phyloP scores from a whole-genome alignment of 2,797 vertebrate genomes.

The Simalia tracyae region DNA sequence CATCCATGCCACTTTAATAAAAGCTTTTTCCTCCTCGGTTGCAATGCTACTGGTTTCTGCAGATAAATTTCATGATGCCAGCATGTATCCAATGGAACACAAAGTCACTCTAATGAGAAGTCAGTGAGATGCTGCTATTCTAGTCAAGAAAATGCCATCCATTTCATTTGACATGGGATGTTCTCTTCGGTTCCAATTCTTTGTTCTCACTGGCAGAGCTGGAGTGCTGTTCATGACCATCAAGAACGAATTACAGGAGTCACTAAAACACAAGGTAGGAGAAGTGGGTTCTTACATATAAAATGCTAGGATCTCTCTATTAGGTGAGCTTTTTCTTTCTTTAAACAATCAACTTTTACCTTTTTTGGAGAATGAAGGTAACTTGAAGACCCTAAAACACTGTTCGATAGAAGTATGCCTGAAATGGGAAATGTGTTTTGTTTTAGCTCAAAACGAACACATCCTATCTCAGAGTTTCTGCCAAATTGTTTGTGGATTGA shows the following conservation, averaged over 20 bases:
- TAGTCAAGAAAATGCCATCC: neutral
- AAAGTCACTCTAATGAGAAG: constrained; percentile 59
- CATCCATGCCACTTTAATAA: constrained; percentile 54
- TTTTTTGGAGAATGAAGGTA: neutral
- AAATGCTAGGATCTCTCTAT: neutral
- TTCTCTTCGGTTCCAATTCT: constrained; percentile 26
- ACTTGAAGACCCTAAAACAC: neutral
- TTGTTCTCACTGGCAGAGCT: neutral
- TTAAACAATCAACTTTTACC: neutral
- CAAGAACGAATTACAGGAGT: neutral
- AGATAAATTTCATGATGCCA: constrained; percentile 4
- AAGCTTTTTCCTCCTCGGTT: constrained; percentile 37
- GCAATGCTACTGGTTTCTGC: constrained; percentile 35
- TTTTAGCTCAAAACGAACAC: neutral
- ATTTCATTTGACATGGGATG: neutral
- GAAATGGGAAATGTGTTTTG: neutral
- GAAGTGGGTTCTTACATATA: neutral
- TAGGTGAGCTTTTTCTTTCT: neutral
- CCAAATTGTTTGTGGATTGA: neutral
- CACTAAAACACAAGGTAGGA: neutral
- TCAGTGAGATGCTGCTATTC: neutral
- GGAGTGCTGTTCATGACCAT: neutral
- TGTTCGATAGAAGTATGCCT: neutral
- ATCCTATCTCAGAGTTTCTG: neutral
- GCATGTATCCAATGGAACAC: constrained; percentile 43